Percentiles rank a stretch among this genome's conserved stretches.
Evolutionary conservation across 2,888 invertebrate genomes (phyloP).

Genomic region (Polydrusus tereticollis): DNA sequence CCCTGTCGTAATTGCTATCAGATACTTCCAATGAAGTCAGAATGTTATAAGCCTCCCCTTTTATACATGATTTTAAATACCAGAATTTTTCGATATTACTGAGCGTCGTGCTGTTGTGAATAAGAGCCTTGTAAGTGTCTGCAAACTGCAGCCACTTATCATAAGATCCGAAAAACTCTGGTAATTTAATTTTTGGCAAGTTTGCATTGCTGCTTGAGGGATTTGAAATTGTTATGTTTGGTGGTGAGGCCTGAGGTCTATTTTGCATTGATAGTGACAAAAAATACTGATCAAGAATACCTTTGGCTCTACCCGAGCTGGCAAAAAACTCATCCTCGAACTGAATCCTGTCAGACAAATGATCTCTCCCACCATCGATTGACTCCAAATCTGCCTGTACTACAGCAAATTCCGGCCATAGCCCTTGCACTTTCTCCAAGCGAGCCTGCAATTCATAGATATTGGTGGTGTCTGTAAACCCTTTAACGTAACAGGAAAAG

Average conservation of each 20-base stretch:
- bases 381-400: slow-evolving; percentile 10
- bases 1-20: background rate
- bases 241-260: background rate
- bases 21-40: background rate
- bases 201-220: background rate
- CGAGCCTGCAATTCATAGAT: slow-evolving; percentile 4
- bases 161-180: too few species aligned
- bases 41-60: background rate
- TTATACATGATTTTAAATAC: too few species aligned
- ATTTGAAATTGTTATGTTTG: background rate
- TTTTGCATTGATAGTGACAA: background rate
- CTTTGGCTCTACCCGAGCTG: background rate
- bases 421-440: background rate
- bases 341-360: background rate
- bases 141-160: slow-evolving; percentile 2
- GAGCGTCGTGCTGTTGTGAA: background rate
- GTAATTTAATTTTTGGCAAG: background rate
- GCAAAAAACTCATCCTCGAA: slow-evolving; percentile 22
- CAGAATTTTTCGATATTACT: too few species aligned
- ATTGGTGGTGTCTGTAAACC: background rate
- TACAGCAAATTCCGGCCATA: slow-evolving; percentile 1
- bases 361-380: background rate
- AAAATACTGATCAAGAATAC: background rate
- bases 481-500: background rate
- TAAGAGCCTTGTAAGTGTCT: slow-evolving; percentile 8